Evolutionary conservation across 2,797 vertebrate species (phyloP).

Genomic region (Coilia nasus): DNA sequence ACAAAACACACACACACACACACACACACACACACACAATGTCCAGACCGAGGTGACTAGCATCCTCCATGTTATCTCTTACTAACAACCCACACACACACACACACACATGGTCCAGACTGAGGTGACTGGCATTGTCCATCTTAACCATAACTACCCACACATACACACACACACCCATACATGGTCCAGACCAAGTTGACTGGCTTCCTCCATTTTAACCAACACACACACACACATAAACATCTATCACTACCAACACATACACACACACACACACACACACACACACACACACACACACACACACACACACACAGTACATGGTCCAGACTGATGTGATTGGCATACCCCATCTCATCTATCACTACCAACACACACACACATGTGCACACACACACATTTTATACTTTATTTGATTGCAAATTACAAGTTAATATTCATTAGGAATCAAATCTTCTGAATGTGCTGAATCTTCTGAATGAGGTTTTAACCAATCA

Average conservation of each 20-base stretch:
- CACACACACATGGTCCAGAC: slow-evolving; percentile 93
- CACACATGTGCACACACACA: neutral
- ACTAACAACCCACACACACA: neutral
- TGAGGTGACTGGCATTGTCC: slow-evolving; percentile 74
- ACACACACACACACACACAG: slow-evolving; percentile 7
- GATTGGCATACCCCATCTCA: no score
- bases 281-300: slow-evolving; percentile 7
- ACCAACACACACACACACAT: neutral
- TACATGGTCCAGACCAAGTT: slow-evolving; percentile 99
- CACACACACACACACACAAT: slow-evolving; percentile 78
- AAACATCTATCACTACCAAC: neutral
- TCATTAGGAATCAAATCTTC: no score
- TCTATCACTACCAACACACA: neutral
- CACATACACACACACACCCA: slow-evolving; percentile 64
- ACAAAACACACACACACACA: no score
- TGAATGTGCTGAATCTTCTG: no score
- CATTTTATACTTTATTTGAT: no score
- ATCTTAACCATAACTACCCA: neutral
- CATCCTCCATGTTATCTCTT: neutral
- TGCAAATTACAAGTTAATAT: no score
- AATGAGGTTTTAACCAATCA: no score
- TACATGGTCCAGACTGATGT: no score
- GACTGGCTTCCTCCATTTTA: slow-evolving; percentile 24
- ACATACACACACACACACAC: slow-evolving; percentile 3
- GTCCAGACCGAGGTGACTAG: slow-evolving; percentile 91